Evolutionary conservation across 2,797 vertebrate species (phyloP), one percentile per base, ranked within the genome.

Genomic region (Poeciliopsis infans): DNA sequence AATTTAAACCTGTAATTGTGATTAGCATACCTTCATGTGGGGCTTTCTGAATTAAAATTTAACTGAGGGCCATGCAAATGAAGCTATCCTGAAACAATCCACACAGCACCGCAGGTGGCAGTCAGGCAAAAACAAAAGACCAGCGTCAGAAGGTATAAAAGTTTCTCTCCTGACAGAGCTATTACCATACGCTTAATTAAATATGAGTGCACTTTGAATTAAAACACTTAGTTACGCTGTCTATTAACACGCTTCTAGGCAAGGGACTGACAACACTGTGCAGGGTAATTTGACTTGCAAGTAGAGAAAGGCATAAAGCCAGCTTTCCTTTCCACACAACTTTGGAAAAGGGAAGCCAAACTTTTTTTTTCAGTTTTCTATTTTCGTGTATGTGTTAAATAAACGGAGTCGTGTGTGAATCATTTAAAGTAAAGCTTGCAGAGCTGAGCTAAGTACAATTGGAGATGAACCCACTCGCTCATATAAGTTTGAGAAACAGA

Each of bases 171-270:
- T 79, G 55, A 47, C 73, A 43, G 23, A 80, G 43, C 36, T 72
- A 76, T 82, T 80, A 69, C 73, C 75, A 76, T 76, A 41, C 55
- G 55, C 53, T 82, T 85, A 77, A 86, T 86, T 83, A 87, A 84
- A 81, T 78, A 76, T 76, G 47, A 81, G 72, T 74, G 33, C 41
- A 79, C 74, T 79, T 80, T 79, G 72, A 87, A 87, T 87, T 55
- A 39, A 89, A 82, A 69, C 76, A 72, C 12, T 90, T 88, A 55
- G 75, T 82, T 57, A 78, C 76, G 25, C 76, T 13, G 41, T 46
- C 31, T 75, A n/a, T 73, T 57, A 73, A 31, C 47, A 25, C 12
- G 46, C 79, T 79, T 75, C 66, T n/a, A 82, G 75, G 33, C 15
- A 45, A 23, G 2, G 51, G 28, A 10, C 33, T 72, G 7, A 25